phyloP scores from a whole-genome alignment of 2,797 vertebrate genomes.

The Pangasius mekongensis region DNA sequence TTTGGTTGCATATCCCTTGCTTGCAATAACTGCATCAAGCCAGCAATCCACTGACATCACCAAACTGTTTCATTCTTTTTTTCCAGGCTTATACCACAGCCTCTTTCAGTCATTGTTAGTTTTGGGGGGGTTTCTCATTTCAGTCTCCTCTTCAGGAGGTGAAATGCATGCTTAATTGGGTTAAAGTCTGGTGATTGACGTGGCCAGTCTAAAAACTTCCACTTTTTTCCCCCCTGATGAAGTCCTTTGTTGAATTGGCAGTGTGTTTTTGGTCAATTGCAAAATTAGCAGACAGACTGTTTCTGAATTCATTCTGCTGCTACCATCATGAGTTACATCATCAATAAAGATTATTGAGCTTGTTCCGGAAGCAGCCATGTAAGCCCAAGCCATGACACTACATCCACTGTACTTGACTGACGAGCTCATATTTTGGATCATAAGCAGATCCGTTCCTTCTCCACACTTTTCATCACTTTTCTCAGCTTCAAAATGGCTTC shows the following conservation, averaged over 20 bases:
- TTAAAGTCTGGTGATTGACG: neutral
- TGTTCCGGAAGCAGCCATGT: neutral
- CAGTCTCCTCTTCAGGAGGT: neutral
- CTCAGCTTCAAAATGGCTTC: neutral
- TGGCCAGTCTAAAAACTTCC: neutral
- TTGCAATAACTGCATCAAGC: neutral
- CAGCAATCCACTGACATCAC: neutral
- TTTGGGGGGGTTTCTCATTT: neutral
- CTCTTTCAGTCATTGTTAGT: neutral
- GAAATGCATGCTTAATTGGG: neutral
- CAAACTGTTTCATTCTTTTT: neutral
- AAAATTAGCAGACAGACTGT: neutral
- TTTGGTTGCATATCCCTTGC: neutral
- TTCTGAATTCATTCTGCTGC: neutral
- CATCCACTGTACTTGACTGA: neutral
- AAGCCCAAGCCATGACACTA: neutral
- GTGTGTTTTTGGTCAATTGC: neutral
- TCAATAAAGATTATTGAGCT: neutral
- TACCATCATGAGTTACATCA: neutral
- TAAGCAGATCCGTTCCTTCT: neutral
- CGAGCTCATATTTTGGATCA: neutral
- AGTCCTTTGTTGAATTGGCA: neutral
- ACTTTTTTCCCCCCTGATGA: neutral
- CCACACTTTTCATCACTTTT: neutral
- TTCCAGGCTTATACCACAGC: neutral